Base-by-base conservation (phyloP, 2,888 invertebrate species). In the Drosophila lacicola region DNA sequence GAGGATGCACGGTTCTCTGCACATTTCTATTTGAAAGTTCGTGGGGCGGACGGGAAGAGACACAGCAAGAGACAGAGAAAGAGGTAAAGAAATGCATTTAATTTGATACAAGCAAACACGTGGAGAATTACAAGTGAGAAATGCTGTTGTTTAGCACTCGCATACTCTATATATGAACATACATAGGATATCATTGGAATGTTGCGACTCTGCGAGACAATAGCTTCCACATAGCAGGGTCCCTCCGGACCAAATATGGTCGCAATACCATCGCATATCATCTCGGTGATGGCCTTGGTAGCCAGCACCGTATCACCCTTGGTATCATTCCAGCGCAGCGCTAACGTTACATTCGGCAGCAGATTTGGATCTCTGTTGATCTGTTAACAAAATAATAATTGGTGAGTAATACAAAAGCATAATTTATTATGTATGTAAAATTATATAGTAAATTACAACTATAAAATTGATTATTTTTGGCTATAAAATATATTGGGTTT, bases 101-200 rank as follows among this genome's bases (percentile, higher is more conserved):
- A 41, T 56, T 67, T 49, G 41, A 49, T 11, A 42, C 17, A 44
- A 44, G 29, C 33, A 39, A 42, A 49, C 29, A 64, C 10, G 19
- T 34, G 2, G 25, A 25, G 13, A 29, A 29, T 29, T 29, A 4
- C 13, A 42, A 21, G 36, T 50, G 21, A 50, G 21, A 14, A 34
- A 21, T 34, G 34, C 34, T 21, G 36, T 21, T 50, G 10, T n/a
- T n/a, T n/a, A 41, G 17, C 17, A 25, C 13, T 25, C 34, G 39
- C 39, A 62, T 49, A 39, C 19, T 37, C 42, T 14, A 21, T 21
- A 17, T 9, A 36, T 47, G 8, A 2, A 96, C 98, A 96, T 93
- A 98, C 98, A 93, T 98, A 98, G 91, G 98, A 97, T 92, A 99
- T 97, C 97, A 99, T 98, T 66, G 98, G 98, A 90, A 98, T 95